Percentiles rank a stretch among this genome's conserved stretches.
phyloP scores from a whole-genome alignment of 2,888 invertebrate genomes.

The Leptopterna dolabrata region DNA sequence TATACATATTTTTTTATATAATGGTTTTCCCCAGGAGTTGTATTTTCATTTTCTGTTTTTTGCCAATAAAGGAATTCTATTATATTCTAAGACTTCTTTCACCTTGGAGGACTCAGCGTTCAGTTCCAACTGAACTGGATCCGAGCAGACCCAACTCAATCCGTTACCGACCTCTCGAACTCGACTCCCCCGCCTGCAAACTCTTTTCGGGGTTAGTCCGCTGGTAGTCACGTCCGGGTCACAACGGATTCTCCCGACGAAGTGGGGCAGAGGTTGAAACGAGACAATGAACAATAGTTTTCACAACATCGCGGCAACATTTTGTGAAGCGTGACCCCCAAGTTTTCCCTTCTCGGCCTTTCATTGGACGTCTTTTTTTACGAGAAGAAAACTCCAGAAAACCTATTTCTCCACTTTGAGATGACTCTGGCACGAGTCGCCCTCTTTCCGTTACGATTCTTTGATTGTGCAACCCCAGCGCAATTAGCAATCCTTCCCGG shows the following conservation, averaged over 20 bases:
- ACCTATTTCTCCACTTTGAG: background rate
- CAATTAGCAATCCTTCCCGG: constrained; percentile 3
- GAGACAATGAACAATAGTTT: constrained; percentile 47
- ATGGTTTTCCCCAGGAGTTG: too few species aligned
- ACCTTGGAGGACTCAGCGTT: too few species aligned
- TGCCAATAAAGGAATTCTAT: too few species aligned
- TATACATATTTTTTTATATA: too few species aligned
- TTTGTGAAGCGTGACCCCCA: constrained; percentile 32
- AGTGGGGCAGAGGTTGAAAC: constrained; percentile 27
- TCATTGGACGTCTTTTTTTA: background rate
- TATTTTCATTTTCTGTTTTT: too few species aligned
- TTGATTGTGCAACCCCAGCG: constrained; percentile 3
- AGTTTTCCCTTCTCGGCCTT: background rate
- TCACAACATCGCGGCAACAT: constrained; percentile 31
- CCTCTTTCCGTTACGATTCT: constrained; percentile 21
- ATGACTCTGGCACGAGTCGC: background rate
- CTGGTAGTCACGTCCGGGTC: constrained; percentile 31
- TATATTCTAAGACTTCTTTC: too few species aligned
- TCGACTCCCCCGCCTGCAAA: background rate
- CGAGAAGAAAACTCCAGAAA: background rate
- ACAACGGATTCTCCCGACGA: constrained; percentile 8
- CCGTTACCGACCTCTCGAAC: constrained; percentile 7
- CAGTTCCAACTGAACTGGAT: background rate
- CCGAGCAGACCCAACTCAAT: background rate
- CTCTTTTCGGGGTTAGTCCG: constrained; percentile 7